A percentile compares a stretch with the other conserved stretches of the same genome.
phyloP scores from a whole-genome alignment of 2,888 invertebrate species.

The Sussaba pulchella region DNA sequence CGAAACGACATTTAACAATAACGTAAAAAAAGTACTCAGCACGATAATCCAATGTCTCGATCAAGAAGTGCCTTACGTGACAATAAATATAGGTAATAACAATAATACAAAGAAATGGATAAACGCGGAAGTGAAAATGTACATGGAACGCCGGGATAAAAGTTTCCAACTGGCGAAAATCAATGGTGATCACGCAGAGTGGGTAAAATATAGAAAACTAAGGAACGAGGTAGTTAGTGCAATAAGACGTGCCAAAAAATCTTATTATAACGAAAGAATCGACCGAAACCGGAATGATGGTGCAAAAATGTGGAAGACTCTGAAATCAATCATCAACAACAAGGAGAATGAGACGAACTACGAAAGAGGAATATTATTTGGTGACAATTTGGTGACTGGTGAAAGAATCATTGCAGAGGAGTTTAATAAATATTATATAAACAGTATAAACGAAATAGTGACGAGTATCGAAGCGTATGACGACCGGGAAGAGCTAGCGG shows the following conservation, averaged over 20 bases:
- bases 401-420: neutral
- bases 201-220: neutral
- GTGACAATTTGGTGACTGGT: neutral
- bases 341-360: neutral
- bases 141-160: no score
- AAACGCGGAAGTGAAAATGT: no score
- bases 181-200: neutral
- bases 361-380: neutral
- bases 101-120: no score
- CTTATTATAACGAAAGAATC: neutral
- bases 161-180: neutral
- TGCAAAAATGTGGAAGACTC: slow-evolving; percentile 21
- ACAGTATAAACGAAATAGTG: slow-evolving; percentile 12
- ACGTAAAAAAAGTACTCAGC: neutral
- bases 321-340: neutral
- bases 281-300: neutral
- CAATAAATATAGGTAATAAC: no score
- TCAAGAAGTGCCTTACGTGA: slow-evolving; percentile 20
- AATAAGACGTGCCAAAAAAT: neutral
- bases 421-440: slow-evolving; percentile 19
- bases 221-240: neutral
- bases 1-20: slow-evolving; percentile 7
- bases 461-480: neutral
- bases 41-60: slow-evolving; percentile 6
- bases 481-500: no score